These are phyloP conservation scores for Polyergus mexicanus DNA, from an alignment of 1,140 invertebrate genomes.

Conservation along the genomic window DNA sequence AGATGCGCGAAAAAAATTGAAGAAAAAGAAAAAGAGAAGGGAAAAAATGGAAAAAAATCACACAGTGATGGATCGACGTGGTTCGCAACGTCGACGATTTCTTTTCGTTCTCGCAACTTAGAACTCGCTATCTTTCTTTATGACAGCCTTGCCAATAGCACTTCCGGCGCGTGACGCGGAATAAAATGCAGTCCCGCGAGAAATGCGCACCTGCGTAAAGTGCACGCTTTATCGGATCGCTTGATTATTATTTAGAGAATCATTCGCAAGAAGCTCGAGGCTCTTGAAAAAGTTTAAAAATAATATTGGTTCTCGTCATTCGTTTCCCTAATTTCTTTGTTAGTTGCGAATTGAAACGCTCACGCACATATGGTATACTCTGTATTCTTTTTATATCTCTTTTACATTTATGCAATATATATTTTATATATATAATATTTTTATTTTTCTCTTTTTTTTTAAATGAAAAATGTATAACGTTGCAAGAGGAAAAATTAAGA, in stretches of 20 bases:
- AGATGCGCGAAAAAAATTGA: not conserved
- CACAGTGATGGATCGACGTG: slow-evolving; percentile 56
- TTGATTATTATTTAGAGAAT: not conserved
- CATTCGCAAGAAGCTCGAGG: not conserved
- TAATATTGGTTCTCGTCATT: not conserved
- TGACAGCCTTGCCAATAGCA: slow-evolving; percentile 29
- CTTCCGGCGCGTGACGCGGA: slow-evolving; percentile 28
- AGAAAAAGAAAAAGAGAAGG: not conserved
- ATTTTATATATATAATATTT: not conserved
- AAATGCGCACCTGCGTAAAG: not conserved
- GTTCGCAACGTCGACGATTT: slow-evolving; percentile 55
- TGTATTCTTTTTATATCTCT: not conserved
- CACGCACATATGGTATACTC: not conserved
- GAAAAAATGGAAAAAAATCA: slow-evolving; percentile 19
- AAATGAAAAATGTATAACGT: not conserved
- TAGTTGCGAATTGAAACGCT: not conserved
- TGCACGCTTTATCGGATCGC: not conserved
- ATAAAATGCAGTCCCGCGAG: slow-evolving; percentile 42
- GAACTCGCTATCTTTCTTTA: slow-evolving; percentile 32
- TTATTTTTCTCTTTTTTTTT: not conserved
- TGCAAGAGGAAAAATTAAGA: not conserved
- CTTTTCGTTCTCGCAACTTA: slow-evolving; percentile 46
- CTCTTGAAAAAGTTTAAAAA: not conserved
- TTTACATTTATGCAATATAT: not conserved
- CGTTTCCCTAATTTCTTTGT: not conserved